Evolutionary conservation across 2,797 vertebrate genomes (phyloP).

Genomic region (Chelon labrosus): DNA sequence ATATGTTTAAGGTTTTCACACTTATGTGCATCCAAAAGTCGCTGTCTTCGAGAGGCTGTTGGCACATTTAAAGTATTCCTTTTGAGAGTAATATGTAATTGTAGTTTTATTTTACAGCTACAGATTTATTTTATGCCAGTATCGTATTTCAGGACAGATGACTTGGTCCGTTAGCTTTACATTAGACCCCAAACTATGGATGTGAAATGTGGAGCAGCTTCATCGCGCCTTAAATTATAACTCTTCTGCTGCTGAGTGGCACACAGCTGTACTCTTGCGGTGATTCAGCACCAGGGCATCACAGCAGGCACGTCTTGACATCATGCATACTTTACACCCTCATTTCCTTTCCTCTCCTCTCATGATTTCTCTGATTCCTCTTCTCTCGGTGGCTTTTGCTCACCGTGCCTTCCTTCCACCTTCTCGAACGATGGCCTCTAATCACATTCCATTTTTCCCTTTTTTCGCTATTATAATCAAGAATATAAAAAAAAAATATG

Average conservation of each 20-base stretch:
- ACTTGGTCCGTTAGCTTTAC: not conserved
- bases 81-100: not conserved
- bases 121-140: not conserved
- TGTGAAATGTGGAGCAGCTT: slow-evolving; percentile 24
- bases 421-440: not conserved
- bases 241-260: slow-evolving; percentile 22
- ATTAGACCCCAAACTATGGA: not conserved
- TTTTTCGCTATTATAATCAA: not conserved
- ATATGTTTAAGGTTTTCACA: no score
- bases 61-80: not conserved
- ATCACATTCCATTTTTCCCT: not conserved
- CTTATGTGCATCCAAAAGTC: no score
- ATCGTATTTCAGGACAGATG: not conserved
- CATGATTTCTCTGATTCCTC: slow-evolving; percentile 5
- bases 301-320: slow-evolving; percentile 45
- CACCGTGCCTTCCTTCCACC: slow-evolving; percentile 16
- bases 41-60: not conserved
- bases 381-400: not conserved
- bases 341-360: slow-evolving; percentile 38
- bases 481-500: not conserved
- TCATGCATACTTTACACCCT: slow-evolving; percentile 48
- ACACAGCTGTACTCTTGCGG: slow-evolving; percentile 39
- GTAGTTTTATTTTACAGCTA: not conserved
- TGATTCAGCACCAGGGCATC: slow-evolving; percentile 45
- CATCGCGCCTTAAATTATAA: slow-evolving; percentile 2